These are phyloP conservation scores for Pogonocherus hispidulus DNA, from an alignment of 2,888 invertebrate species.

Conservation along the genomic window DNA sequence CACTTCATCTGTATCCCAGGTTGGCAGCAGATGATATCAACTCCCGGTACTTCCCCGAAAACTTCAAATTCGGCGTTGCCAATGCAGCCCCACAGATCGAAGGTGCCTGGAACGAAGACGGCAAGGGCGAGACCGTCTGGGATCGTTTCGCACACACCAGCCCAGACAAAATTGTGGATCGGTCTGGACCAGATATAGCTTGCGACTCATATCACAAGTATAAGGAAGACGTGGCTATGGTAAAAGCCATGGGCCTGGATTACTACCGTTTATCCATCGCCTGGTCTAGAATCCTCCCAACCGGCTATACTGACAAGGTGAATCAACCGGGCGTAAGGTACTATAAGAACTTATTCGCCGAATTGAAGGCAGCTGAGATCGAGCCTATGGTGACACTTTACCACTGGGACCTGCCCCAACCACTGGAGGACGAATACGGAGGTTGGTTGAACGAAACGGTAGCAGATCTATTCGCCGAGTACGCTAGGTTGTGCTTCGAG, in stretches of 20 bases:
- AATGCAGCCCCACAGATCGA: conserved; percentile 60
- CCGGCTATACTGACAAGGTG: conserved; percentile 68
- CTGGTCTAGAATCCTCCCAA: conserved; percentile 70
- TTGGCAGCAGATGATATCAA: conserved; percentile 33
- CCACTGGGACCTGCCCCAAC: conserved; percentile 46
- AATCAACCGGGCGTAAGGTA: conserved; percentile 68
- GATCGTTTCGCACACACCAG: conserved; percentile 38
- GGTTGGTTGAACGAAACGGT: conserved; percentile 76
- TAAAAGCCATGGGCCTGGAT: conserved; percentile 72
- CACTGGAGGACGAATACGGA: conserved; percentile 68
- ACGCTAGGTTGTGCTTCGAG: conserved; percentile 68
- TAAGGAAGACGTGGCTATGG: conserved; percentile 73
- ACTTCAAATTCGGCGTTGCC: conserved; percentile 55
- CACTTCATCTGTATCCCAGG: conserved; percentile 2
- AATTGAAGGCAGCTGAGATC: conserved; percentile 30
- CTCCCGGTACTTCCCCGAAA: conserved; percentile 41
- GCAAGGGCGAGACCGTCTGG: conserved; percentile 52
- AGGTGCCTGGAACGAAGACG: conserved; percentile 57
- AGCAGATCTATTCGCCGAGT: conserved; percentile 77
- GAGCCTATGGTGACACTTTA: conserved; percentile 42
- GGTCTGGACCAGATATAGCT: conserved; percentile 74
- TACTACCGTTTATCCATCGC: conserved; percentile 66
- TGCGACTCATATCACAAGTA: conserved; percentile 78
- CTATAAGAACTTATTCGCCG: conserved; percentile 46
- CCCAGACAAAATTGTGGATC: conserved; percentile 34